Evolutionary conservation across 1,140 invertebrate species (phyloP).

Genomic region (Phthorimaea operculella): DNA sequence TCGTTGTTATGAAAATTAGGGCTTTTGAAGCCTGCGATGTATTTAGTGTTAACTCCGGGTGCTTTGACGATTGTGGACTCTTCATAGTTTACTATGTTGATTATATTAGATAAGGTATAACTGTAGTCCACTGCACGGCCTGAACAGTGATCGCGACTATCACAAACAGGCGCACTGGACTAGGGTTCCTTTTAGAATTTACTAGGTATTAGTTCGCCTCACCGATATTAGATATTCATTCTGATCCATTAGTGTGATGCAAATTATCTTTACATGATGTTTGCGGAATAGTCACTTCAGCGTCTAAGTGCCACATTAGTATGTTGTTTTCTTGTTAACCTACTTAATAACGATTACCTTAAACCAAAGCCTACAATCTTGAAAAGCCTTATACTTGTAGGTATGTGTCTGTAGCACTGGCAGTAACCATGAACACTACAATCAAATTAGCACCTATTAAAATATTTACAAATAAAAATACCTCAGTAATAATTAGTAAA

Average conservation of each 20-base stretch:
- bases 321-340: no score
- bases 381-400: no score
- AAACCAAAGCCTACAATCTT: no score
- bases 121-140: conserved; percentile 42
- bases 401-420: no score
- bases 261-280: conserved; percentile 45
- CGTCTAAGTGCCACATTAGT: no score
- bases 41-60: conserved; percentile 64
- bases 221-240: conserved; percentile 40
- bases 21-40: conserved; percentile 63
- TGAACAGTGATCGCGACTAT: no score
- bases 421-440: no score
- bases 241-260: conserved; percentile 27
- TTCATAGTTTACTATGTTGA: conserved; percentile 52
- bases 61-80: conserved; percentile 67
- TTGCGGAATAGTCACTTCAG: conserved; percentile 46
- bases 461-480: conserved; percentile 43
- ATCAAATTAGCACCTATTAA: no score
- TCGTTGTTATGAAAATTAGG: conserved; percentile 47
- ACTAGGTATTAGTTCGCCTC: conserved; percentile 56
- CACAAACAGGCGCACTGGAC: conserved; percentile 41
- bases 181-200: conserved; percentile 55
- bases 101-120: conserved; percentile 54
- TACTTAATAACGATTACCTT: no score
- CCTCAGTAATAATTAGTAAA: conserved; percentile 44